These are phyloP conservation scores for Pristionchus arcanus DNA, from an alignment of 2,888 invertebrate species.

Conservation along the genomic window DNA sequence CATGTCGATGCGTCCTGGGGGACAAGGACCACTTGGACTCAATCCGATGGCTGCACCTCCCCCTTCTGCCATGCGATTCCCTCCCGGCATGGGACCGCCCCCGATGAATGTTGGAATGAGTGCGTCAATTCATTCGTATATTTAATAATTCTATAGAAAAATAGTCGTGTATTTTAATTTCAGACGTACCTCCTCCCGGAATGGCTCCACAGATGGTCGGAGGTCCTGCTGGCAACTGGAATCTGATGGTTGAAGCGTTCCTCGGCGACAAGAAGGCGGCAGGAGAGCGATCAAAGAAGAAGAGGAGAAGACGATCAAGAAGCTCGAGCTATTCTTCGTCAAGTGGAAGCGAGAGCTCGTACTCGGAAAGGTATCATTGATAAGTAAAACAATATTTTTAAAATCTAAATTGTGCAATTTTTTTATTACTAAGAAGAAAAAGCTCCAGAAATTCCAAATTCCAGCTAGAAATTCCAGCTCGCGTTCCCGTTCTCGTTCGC, in stretches of 20 bases:
- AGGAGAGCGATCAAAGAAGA: conserved; percentile 39
- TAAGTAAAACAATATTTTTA: not conserved
- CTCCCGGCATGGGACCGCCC: conserved; percentile 53
- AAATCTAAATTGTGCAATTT: not conserved
- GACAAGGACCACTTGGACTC: not conserved
- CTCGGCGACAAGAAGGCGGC: conserved; percentile 50
- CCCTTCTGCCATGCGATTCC: conserved; percentile 53
- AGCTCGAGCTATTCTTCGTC: conserved; percentile 49
- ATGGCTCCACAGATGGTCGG: not conserved
- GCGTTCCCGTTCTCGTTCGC: conserved; percentile 48
- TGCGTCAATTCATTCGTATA: not conserved
- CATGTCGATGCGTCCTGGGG: not conserved
- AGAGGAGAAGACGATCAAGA: conserved; percentile 50
- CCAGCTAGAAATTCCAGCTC: not conserved
- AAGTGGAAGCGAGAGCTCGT: conserved; percentile 8
- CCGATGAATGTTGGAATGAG: conserved; percentile 49
- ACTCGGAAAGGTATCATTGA: conserved; percentile 28
- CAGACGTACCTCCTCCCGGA: conserved; percentile 34
- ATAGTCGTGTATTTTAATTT: not conserved
- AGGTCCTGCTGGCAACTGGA: conserved; percentile 40
- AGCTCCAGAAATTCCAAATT: too few relatives aligned
- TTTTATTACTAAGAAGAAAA: too few relatives aligned
- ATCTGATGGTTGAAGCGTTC: conserved; percentile 56
- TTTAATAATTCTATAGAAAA: too few relatives aligned
- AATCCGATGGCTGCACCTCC: conserved; percentile 17